Percentiles rank a stretch among this genome's conserved stretches.
Conservation (phyloP, 2,797 vertebrate species). For the Philypnodon macrostomus region DNA sequence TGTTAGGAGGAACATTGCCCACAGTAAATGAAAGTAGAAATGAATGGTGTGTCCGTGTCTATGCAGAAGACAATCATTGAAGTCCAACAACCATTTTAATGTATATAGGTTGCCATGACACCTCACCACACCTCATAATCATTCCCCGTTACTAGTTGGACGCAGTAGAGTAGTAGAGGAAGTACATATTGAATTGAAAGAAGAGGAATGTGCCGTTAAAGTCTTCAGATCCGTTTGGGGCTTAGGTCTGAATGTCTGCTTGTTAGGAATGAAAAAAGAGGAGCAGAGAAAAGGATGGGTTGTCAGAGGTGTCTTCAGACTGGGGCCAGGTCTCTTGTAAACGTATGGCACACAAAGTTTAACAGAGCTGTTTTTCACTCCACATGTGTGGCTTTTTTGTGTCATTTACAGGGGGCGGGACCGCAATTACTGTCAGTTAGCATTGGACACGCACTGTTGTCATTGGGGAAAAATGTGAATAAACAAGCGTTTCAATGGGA, state of each 20-base stretch:
- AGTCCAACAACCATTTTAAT: too few species aligned
- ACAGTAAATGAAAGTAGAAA: too few species aligned
- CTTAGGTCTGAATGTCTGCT: conserved; percentile 38
- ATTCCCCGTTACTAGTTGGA: neutral
- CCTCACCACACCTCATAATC: too few species aligned
- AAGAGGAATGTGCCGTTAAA: conserved; percentile 45
- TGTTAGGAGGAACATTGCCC: too few species aligned
- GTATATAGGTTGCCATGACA: too few species aligned
- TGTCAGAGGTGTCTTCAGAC: conserved; percentile 40
- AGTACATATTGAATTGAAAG: conserved; percentile 37
- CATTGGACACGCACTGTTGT: conserved; percentile 5
- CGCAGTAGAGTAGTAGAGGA: conserved; percentile 8
- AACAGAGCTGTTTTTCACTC: conserved; percentile 22
- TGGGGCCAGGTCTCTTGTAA: conserved; percentile 33
- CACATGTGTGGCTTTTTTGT: conserved; percentile 18
- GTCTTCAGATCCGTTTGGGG: conserved; percentile 33
- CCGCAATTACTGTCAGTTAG: conserved; percentile 9
- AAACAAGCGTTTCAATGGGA: neutral
- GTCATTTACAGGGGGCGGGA: conserved; percentile 7
- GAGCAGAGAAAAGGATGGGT: conserved; percentile 18
- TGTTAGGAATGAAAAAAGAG: conserved; percentile 16
- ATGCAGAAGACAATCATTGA: too few species aligned
- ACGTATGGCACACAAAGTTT: conserved; percentile 37
- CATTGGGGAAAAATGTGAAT: neutral
- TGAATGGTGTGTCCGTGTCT: too few species aligned